phyloP scores from a whole-genome alignment of 2,888 invertebrate species.

The Listrodromus nycthemerus region DNA sequence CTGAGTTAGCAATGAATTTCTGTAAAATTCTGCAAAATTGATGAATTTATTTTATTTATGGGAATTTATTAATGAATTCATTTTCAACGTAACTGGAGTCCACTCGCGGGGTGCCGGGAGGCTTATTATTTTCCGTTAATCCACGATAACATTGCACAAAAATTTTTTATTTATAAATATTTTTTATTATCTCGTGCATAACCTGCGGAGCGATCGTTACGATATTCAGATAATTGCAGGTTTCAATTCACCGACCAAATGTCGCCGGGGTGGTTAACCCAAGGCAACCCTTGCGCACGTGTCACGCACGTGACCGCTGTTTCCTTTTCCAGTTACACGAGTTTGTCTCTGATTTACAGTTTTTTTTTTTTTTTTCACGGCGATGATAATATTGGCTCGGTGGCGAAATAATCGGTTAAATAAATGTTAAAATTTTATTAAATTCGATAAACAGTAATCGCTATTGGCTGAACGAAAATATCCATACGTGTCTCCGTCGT shows the following conservation, averaged over 20 bases:
- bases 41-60: no score
- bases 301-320: slow-evolving; percentile 77
- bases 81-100: no score
- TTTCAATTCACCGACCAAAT: slow-evolving; percentile 77
- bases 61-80: no score
- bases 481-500: not conserved
- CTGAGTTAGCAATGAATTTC: not conserved
- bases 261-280: slow-evolving; percentile 80
- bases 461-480: not conserved
- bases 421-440: not conserved
- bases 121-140: no score
- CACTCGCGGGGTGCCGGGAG: no score
- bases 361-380: slow-evolving; percentile 2
- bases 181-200: no score
- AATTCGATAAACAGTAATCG: not conserved
- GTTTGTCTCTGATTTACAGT: slow-evolving; percentile 67
- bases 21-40: no score
- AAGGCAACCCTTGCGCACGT: slow-evolving; percentile 76
- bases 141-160: no score
- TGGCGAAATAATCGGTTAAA: no score
- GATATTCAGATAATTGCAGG: slow-evolving; percentile 76
- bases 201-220: no score
- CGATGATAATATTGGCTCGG: no score
- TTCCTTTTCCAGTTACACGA: slow-evolving; percentile 69
- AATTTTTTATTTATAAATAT: no score